A percentile compares a stretch with the other conserved stretches of the same genome.
Evolutionary conservation across 1,140 invertebrate species (phyloP).

Genomic region (Pseudomyrmex concolor): DNA sequence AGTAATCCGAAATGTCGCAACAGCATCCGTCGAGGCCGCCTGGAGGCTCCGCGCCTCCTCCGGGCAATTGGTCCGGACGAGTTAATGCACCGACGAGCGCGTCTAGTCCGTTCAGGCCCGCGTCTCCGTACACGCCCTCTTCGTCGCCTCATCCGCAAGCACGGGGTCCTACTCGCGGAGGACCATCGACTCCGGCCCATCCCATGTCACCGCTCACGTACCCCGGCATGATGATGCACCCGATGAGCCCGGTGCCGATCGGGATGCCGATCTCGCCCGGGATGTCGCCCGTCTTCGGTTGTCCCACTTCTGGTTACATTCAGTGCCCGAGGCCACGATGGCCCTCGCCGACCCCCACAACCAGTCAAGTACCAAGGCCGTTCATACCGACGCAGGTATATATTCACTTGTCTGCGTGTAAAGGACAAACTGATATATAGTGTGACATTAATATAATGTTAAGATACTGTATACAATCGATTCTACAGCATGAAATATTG

Average conservation of each 20-base stretch:
- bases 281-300: conserved; percentile 82
- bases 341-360: conserved; percentile 84
- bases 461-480: too few relatives aligned
- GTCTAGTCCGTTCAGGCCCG: conserved; percentile 63
- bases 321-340: conserved; percentile 88
- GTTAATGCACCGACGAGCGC: conserved; percentile 79
- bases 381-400: conserved; percentile 81
- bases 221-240: conserved; percentile 77
- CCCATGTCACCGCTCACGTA: conserved; percentile 79
- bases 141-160: conserved; percentile 64
- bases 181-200: conserved; percentile 73
- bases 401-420: neutral
- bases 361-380: conserved; percentile 80
- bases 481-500: too few relatives aligned
- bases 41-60: conserved; percentile 76
- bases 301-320: conserved; percentile 81
- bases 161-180: conserved; percentile 34
- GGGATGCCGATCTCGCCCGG: conserved; percentile 82
- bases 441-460: neutral
- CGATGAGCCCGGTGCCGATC: conserved; percentile 82
- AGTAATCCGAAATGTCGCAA: conserved; percentile 79
- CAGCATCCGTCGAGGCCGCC: conserved; percentile 85
- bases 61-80: conserved; percentile 72
- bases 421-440: conserved; percentile 12
- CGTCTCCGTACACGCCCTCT: conserved; percentile 54